Evolutionary conservation across 2,888 invertebrate genomes (phyloP), one percentile per base, ranked within the genome.

Genomic region (Hydriomena furcata): DNA sequence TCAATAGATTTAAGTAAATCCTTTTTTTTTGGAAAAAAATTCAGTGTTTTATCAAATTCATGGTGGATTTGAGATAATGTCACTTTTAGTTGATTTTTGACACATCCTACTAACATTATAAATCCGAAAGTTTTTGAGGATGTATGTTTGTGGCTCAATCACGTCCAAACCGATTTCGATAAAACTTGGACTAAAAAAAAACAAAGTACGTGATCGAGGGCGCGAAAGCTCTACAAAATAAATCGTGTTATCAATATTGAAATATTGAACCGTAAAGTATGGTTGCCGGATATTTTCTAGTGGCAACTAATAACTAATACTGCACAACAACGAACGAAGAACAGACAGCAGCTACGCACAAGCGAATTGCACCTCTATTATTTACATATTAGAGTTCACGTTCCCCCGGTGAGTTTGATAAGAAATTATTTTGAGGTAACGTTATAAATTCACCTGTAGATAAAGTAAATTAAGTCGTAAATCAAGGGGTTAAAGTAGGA

Each of bases 391-490:
- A 48, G 8, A 27, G 55, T 11, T 34, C 7, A n/a, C 1, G 42
- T 17, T 45, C n/a, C 7, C 5, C n/a, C 7, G 13, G 3, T 5
- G 12, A 11, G 3, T 38, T 38, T 32, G 10, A 11, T 32, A 17
- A 48, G 36, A 55, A 59, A 55, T 55, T 28, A 50, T 53, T 61
- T 55, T 48, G 37, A 52, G 23, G 50, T 48, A 54, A 52, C 52
- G 51, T 58, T 55, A 52, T 56, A 56, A 56, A 59, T 53, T 52
- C 34, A 40, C 30, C 10, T 8, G 12, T 28, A 46, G 61, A 63
- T 64, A 60, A 57, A 36, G 52, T 36, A 63, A 66, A 68, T 66
- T 61, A 63, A 62, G 66, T 60, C 54, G 60, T 69, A 68, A 65
- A 66, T 69, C 65, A 65, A 65, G 50, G 58, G 40, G 54, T 52